Evolutionary conservation across 2,888 invertebrate species (phyloP), one percentile per base, ranked within the genome.

Genomic region (Willowsia nigromaculata): DNA sequence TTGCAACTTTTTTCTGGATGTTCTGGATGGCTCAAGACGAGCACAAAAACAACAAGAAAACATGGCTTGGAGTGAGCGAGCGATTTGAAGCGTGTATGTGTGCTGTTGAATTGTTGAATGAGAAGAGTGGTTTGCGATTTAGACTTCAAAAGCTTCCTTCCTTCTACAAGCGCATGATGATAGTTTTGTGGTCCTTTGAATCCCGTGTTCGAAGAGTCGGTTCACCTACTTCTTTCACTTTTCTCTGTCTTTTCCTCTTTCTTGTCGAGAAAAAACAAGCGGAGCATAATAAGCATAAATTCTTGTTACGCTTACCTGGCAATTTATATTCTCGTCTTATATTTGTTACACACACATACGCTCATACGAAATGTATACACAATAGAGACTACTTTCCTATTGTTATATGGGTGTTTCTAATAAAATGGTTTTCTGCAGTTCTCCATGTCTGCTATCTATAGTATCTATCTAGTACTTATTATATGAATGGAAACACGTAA

Each of bases 241-340:
- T 22, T 43, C 71, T 25, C 43, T 65, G 33, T 65, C 4, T 5
- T 27, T 59, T 27, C 27, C 15, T 27, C 59, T 59, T 6, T 33
- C 65, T 47, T 37, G 68, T 68, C 7, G 43, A 74, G 71, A 22
- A 74, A 74, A n/a, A 74, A 40, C 47, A 74, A 74, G 43, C 62
- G 62, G 40, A 47, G 47, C 43, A 74, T 74, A 59, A 78, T 78
- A 85, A 85, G 85, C 85, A 85, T 85, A 85, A 85, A 85, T 85
- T 85, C 78, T 85, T 62, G 78, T 78, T 85, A 78, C n/a, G 78
- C 85, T 85, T 78, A 78, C 78, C 85, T 85, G 76, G 65, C 85
- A 85, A 85, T 85, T 85, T 85, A 27, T 62, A 56, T 76, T 68
- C 22, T 18, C 22, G 43, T 71, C 43, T 22, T 27, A 6, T 59